Base-by-base conservation (phyloP, 2,888 invertebrate species). In the Dolichomitus sp. region DNA sequence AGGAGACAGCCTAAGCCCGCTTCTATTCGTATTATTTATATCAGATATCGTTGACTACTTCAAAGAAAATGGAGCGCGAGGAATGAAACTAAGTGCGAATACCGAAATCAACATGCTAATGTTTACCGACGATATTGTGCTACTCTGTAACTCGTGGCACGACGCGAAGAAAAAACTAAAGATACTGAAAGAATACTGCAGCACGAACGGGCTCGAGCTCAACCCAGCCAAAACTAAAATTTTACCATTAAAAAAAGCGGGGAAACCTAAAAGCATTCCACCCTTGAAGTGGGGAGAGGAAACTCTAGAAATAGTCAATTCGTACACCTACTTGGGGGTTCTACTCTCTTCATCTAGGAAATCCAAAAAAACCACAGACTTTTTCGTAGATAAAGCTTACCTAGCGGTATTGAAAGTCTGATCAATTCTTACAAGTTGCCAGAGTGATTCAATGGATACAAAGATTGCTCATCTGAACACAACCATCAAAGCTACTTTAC, bases 111-210 rank as follows among this genome's bases (percentile, higher is more conserved):
- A 30, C 30, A 52, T 70, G 61, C 61, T 61, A 33, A 57, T 61
- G 30, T 73, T 61, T 7, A 59, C 61, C 4, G 73, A 73, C 61
- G 73, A 73, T 45, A 59, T 61, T 14, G 59, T 61, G 4, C 23
- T 73, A 12, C 59, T 73, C 1, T 54, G 50, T 5, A 33, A 59
- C 4, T 37, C 27, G 12, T 30, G 37, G 17, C 48, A 42, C 7
- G 74, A 63, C 30, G 63, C 63, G 3, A 11, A n/a, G 0, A 74
- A 45, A 33, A 48, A 74, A 50, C 30, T 63, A n/a, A 48, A 23
- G 11, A 63, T 19, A 1, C 52, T 63, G 27, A 61, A 57, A 30
- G 74, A 74, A 59, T 74, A 74, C 23, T 74, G 63, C 52, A 9
- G 4, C 6, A 17, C 27, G 9, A 74, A 40, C 37, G 74, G 52